Conservation (phyloP, 2,797 vertebrate genomes). For the Taenioides sp. region DNA sequence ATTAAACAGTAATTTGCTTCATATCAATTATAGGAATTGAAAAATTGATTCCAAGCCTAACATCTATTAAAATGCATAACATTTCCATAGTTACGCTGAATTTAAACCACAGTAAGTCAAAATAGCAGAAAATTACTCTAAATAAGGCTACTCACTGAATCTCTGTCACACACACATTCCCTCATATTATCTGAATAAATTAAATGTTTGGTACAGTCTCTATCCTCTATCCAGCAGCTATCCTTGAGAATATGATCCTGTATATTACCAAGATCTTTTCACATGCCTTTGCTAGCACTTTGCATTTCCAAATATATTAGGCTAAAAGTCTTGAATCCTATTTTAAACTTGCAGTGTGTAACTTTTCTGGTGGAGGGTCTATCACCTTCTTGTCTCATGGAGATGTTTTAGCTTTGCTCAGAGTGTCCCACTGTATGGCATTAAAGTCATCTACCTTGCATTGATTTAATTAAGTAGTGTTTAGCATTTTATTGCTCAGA, state of each 20-base stretch:
- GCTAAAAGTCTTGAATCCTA: slow-evolving; percentile 3
- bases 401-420: too few relatives aligned
- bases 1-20: background rate
- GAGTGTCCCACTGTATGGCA: too few relatives aligned
- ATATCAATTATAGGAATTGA: background rate
- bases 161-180: background rate
- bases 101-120: background rate
- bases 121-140: background rate
- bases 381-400: too few relatives aligned
- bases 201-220: slow-evolving; percentile 2
- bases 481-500: too few relatives aligned
- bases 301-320: background rate
- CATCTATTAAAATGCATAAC: background rate
- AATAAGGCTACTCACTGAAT: background rate
- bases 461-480: too few relatives aligned
- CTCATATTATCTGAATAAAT: slow-evolving; percentile 32
- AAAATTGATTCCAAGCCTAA: background rate
- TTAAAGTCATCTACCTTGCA: too few relatives aligned
- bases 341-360: background rate
- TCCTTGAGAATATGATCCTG: background rate
- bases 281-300: background rate
- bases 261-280: background rate
- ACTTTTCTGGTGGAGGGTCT: too few relatives aligned
- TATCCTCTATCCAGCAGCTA: background rate
- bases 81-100: background rate